A percentile compares a stretch with the other conserved stretches of the same genome.
Evolutionary conservation across 2,113 vertebrate species (phyloP).

Genomic region (Bungarus multicinctus): DNA sequence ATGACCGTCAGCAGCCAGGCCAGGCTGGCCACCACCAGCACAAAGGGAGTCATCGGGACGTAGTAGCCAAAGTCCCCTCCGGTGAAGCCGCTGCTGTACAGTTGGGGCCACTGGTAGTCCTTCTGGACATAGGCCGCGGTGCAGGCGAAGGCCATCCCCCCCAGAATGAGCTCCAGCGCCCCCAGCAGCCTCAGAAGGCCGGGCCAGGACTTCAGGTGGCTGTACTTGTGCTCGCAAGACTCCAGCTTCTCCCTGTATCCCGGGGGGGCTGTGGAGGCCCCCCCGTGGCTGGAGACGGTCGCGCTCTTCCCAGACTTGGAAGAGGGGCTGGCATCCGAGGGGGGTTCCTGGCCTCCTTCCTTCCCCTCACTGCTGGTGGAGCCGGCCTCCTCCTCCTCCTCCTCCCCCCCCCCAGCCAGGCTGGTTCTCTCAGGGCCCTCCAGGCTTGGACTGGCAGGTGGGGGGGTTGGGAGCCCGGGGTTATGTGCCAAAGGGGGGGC

Average conservation of each 20-base stretch:
- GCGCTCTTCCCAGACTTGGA: background rate
- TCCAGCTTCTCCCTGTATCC: constrained; percentile 68
- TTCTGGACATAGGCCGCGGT: constrained; percentile 75
- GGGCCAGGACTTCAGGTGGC: constrained; percentile 71
- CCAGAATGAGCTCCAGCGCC: constrained; percentile 74
- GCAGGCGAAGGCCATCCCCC: constrained; percentile 73
- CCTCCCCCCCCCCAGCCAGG: background rate
- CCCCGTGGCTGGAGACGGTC: background rate
- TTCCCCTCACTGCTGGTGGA: too few species aligned
- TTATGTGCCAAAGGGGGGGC: constrained; percentile 37
- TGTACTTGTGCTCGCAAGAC: constrained; percentile 64
- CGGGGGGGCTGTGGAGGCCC: background rate
- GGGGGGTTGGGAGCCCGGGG: constrained; percentile 61
- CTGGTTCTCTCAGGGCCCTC: constrained; percentile 23
- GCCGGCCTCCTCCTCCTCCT: background rate
- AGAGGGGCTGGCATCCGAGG: too few species aligned
- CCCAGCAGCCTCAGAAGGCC: constrained; percentile 70
- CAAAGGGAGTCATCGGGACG: constrained; percentile 76
- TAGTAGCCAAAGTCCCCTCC: constrained; percentile 66
- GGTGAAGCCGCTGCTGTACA: constrained; percentile 52
- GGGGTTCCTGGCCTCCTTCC: background rate
- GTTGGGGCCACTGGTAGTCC: constrained; percentile 75
- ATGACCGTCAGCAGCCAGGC: constrained; percentile 69
- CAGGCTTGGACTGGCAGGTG: constrained; percentile 64
- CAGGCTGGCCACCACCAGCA: constrained; percentile 67